Percentiles rank a stretch among this genome's conserved stretches.
These are phyloP conservation scores for Episyrphus balteatus DNA, from an alignment of 1,140 invertebrate genomes.

Conservation along the genomic window DNA sequence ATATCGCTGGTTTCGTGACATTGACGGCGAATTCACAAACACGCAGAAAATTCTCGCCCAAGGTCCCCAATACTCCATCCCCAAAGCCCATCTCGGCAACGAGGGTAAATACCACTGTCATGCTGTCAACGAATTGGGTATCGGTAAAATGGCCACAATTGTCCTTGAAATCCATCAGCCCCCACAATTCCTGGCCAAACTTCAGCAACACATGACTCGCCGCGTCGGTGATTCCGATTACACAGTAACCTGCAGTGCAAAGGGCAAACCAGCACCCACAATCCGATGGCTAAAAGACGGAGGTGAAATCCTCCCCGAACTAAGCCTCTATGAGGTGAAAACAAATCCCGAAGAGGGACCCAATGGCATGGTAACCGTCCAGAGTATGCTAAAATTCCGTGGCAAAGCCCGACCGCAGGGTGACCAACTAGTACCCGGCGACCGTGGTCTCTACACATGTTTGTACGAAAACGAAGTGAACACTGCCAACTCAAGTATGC, in stretches of 20 bases:
- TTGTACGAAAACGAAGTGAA: constrained; percentile 83
- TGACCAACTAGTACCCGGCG: constrained; percentile 67
- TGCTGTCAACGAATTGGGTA: constrained; percentile 77
- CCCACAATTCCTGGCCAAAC: constrained; percentile 66
- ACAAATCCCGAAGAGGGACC: constrained; percentile 62
- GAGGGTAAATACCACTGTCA: constrained; percentile 85
- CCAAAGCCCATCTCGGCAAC: constrained; percentile 65
- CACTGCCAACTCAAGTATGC: constrained; percentile 73
- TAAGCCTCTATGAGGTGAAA: constrained; percentile 66
- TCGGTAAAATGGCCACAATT: constrained; percentile 69
- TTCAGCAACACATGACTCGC: constrained; percentile 71
- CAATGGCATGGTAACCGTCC: constrained; percentile 67
- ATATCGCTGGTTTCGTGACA: constrained; percentile 78
- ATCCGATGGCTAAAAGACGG: constrained; percentile 82
- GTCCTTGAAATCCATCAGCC: constrained; percentile 76
- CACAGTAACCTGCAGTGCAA: constrained; percentile 68
- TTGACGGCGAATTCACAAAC: constrained; percentile 46
- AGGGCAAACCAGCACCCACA: constrained; percentile 73
- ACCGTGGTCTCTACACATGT: constrained; percentile 79
- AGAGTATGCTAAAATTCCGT: constrained; percentile 68
- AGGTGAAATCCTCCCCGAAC: constrained; percentile 59
- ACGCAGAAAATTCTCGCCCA: constrained; percentile 53
- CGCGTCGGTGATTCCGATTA: constrained; percentile 72
- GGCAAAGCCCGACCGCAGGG: constrained; percentile 61
- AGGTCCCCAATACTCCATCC: constrained; percentile 75